phyloP scores from a whole-genome alignment of 53 echinoderm and acorn worm genomes.

The Stichopus horrens region DNA sequence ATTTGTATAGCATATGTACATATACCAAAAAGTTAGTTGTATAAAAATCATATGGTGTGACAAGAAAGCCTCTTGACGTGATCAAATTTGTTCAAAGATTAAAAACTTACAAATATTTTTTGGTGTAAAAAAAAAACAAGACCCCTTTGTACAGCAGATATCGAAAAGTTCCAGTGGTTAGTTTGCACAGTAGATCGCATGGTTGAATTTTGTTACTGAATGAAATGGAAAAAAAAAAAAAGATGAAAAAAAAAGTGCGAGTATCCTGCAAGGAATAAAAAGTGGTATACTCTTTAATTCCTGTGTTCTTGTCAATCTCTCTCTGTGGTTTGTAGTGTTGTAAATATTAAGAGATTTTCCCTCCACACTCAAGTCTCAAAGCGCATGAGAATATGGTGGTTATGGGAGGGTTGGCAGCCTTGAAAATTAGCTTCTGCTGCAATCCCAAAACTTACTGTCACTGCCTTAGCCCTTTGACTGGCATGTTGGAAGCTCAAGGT shows the following conservation, averaged over 20 bases:
- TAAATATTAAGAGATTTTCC: not conserved
- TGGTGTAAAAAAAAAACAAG: constrained; percentile 13
- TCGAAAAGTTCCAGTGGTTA: constrained; percentile 27
- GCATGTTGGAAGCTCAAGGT: too few relatives aligned
- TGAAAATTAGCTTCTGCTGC: too few relatives aligned
- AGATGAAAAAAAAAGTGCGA: constrained; percentile 4
- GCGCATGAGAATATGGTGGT: too few relatives aligned
- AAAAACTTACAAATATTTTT: constrained; percentile 23
- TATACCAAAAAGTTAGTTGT: constrained; percentile 32
- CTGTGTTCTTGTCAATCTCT: not conserved
- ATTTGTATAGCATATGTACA: constrained; percentile 35
- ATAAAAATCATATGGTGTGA: constrained; percentile 18
- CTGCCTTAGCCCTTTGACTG: too few relatives aligned
- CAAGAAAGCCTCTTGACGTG: constrained; percentile 6
- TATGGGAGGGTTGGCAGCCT: too few relatives aligned
- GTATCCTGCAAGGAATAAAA: constrained; percentile 34
- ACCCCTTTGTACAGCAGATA: constrained; percentile 34
- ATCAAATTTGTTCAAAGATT: constrained; percentile 1
- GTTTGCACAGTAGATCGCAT: constrained; percentile 44
- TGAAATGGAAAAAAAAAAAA: constrained; percentile 29
- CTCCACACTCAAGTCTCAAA: too few relatives aligned
- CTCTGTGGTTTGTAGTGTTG: not conserved
- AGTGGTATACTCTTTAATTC: constrained; percentile 19
- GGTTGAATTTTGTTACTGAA: constrained; percentile 38
- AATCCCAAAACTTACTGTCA: too few relatives aligned